Evolutionary conservation across 2,888 invertebrate species (phyloP), one percentile per base, ranked within the genome.

Genomic region (Hemicrepidius hirtus): DNA sequence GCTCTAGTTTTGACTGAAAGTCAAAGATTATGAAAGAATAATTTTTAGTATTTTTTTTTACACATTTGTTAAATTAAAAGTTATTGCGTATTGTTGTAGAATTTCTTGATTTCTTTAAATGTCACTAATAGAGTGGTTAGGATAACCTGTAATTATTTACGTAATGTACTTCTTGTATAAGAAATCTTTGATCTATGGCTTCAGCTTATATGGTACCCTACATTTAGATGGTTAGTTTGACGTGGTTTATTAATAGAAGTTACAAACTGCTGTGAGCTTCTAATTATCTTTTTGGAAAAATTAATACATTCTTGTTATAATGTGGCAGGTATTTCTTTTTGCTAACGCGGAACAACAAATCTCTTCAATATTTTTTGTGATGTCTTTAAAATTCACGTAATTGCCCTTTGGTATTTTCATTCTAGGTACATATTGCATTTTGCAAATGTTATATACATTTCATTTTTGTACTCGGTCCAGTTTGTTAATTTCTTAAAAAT

Each of bases 101-200:
- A 28, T 53, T 44, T 44, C 28, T 13, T 28, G 1, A 53, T 21
- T 53, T 24, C 12, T 24, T 53, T 53, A 53, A 53, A 53, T 53
- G 53, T 53, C 53, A 53, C 28, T 53, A 53, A 53, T 13, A 21
- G 53, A 53, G 28, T 53, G 24, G 13, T 53, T n/a, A 32, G 13
- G 16, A 24, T 28, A 53, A 32, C 53, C 53, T 28, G 53, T 28
- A 53, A 53, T 53, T 53, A 53, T 53, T 53, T 53, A 46, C 46
- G 46, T 46, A 46, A 46, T 16, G 46, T 24, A 24, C 24, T 24
- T 5, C 3, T 44, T 10, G 28, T 46, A 50, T 50, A 28, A 24
- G 53, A 28, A 53, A 53, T 53, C n/a, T 24, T n/a, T 53, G 53
- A 53, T 53, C 32, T 32, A 53, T 53, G 16, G 53, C 24, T 28